These are phyloP conservation scores for Paragorgia papillata DNA, from an alignment of 92 coral and sea anemone genomes.

Conservation along the genomic window DNA sequence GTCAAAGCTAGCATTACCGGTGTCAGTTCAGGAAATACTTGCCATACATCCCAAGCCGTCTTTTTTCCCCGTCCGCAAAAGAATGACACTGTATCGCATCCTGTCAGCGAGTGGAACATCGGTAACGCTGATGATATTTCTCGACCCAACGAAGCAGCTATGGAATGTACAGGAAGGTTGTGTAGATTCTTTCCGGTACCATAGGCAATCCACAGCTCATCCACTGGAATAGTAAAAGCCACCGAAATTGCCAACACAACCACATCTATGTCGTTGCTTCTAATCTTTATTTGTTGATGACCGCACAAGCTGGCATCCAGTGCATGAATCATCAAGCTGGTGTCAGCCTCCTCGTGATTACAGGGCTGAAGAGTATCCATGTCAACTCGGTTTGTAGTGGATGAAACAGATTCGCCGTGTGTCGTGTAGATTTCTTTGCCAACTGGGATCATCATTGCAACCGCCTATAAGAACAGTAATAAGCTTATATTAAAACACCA, in stretches of 20 bases:
- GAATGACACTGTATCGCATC: too few species aligned
- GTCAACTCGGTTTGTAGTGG: too few species aligned
- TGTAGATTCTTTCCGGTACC: conserved; percentile 46
- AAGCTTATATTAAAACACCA: too few species aligned
- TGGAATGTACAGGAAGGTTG: conserved; percentile 43
- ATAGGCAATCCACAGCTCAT: conserved; percentile 50
- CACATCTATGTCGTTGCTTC: conserved; percentile 65
- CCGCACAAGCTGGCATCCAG: conserved; percentile 50
- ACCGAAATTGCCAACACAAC: conserved; percentile 54
- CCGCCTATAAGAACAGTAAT: too few species aligned
- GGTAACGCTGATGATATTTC: conserved; percentile 50
- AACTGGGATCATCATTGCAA: too few species aligned
- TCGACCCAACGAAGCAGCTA: conserved; percentile 32
- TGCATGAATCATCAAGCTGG: conserved; percentile 50
- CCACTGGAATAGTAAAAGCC: conserved; percentile 14
- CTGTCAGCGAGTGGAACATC: too few species aligned
- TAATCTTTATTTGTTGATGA: too few species aligned
- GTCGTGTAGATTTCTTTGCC: too few species aligned
- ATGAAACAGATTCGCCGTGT: too few species aligned
- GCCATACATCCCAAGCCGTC: too few species aligned
- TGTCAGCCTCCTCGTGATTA: conserved; percentile 65
- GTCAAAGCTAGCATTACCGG: not conserved
- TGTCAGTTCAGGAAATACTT: conserved; percentile 50
- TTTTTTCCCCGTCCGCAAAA: conserved; percentile 55
- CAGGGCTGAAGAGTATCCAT: conserved; percentile 45